A percentile compares a stretch with the other conserved stretches of the same genome.
Evolutionary conservation across 2,888 invertebrate genomes (phyloP).

Genomic region (Drosophila vallismaia): DNA sequence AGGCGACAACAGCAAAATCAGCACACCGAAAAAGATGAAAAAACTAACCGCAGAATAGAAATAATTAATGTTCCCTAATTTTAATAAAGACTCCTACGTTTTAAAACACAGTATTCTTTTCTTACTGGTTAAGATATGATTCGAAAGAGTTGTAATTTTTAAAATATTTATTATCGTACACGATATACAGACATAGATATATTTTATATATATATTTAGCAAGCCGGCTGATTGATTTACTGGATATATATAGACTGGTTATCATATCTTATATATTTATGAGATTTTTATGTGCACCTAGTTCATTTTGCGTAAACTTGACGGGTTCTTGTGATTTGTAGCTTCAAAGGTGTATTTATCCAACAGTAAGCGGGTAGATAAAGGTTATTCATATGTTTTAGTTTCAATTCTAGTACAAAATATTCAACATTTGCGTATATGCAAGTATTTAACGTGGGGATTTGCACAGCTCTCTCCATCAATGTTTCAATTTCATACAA

Average conservation of each 20-base stretch:
- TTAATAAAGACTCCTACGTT: conserved; percentile 13
- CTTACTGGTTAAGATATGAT: not conserved
- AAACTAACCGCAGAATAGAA: conserved; percentile 26
- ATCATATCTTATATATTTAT: conserved; percentile 48
- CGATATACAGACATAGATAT: conserved; percentile 62
- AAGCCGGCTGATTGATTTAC: conserved; percentile 48
- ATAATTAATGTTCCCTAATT: conserved; percentile 28
- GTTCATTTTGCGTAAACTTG: conserved; percentile 33
- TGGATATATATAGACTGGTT: conserved; percentile 52
- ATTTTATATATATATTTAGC: conserved; percentile 42
- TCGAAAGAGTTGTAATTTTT: conserved; percentile 22
- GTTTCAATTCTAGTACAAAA: conserved; percentile 58
- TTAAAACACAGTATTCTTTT: not conserved
- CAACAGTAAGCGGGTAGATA: conserved; percentile 53
- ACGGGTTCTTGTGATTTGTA: conserved; percentile 30
- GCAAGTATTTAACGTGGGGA: conserved; percentile 46
- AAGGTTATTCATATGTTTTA: conserved; percentile 68
- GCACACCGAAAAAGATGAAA: conserved; percentile 25
- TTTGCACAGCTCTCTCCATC: conserved; percentile 28
- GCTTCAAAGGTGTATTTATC: conserved; percentile 23
- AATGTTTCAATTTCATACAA: conserved; percentile 40
- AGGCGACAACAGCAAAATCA: conserved; percentile 4
- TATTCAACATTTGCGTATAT: conserved; percentile 69
- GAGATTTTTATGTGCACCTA: conserved; percentile 62
- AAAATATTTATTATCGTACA: conserved; percentile 58